These are phyloP conservation scores for Smutsia temminckii DNA, from an alignment of 2,797 vertebrate species.

Conservation along the genomic window DNA sequence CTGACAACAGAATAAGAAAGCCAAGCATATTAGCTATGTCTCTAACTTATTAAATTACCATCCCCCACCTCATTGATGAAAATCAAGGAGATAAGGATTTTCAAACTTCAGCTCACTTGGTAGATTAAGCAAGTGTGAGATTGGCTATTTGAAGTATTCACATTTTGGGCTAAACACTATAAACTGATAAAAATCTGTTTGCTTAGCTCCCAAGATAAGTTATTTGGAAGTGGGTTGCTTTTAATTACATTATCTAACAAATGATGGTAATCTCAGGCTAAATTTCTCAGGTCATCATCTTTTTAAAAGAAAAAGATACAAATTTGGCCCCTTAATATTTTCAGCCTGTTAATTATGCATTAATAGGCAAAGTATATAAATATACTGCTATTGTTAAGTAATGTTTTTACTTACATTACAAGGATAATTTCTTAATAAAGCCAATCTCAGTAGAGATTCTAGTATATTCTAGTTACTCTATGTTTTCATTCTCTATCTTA, in stretches of 20 bases:
- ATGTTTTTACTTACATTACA: conserved; percentile 14
- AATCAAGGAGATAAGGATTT: conserved; percentile 38
- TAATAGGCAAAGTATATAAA: neutral
- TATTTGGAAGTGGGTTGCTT: conserved; percentile 43
- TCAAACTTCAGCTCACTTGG: neutral
- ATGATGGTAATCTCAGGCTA: conserved; percentile 6
- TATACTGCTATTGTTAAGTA: neutral
- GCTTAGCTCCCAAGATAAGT: conserved; percentile 48
- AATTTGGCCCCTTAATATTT: neutral
- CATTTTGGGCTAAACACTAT: neutral
- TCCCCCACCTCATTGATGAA: neutral
- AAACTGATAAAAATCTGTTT: conserved; percentile 70
- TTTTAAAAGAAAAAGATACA: neutral
- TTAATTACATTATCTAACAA: conserved; percentile 54
- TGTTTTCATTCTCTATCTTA: neutral
- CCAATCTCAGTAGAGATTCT: neutral
- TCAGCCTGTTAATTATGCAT: neutral
- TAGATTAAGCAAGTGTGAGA: conserved; percentile 42
- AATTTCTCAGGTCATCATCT: conserved; percentile 39
- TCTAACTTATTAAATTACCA: neutral
- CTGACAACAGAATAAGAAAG: conserved; percentile 31
- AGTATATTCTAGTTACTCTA: neutral
- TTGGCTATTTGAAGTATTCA: conserved; percentile 20
- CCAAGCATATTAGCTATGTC: neutral
- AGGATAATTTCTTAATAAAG: conserved; percentile 16